Evolutionary conservation across 64 coral and sea anemone genomes (phyloP).

Genomic region (Exaiptasia diaphana): DNA sequence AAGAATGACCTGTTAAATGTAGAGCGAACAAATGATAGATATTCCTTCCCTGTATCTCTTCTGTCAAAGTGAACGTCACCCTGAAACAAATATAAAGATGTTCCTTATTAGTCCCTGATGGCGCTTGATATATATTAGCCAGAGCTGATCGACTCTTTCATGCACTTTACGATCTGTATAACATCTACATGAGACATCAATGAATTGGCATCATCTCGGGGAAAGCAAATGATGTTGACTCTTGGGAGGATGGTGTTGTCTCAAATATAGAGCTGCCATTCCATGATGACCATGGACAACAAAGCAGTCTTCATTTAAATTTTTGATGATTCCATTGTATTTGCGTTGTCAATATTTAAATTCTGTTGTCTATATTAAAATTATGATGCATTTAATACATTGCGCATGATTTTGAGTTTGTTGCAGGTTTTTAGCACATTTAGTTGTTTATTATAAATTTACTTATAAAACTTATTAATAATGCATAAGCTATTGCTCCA

Average conservation of each 20-base stretch:
- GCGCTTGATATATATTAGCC: neutral
- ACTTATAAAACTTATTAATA: too few relatives aligned
- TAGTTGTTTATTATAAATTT: too few relatives aligned
- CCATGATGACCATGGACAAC: too few relatives aligned
- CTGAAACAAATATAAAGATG: neutral
- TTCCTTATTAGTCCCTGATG: too few relatives aligned
- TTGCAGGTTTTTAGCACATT: too few relatives aligned
- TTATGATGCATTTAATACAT: too few relatives aligned
- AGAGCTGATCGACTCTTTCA: neutral
- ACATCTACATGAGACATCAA: neutral
- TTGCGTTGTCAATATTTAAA: too few relatives aligned
- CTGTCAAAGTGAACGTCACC: constrained; percentile 90
- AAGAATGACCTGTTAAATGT: constrained; percentile 95
- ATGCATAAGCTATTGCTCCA: too few relatives aligned
- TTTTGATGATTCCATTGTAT: too few relatives aligned
- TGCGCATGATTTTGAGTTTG: too few relatives aligned
- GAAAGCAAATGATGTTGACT: neutral
- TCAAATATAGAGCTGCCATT: neutral
- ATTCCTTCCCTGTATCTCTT: constrained; percentile 41
- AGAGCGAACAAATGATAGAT: constrained; percentile 79
- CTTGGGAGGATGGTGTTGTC: neutral
- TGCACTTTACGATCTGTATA: neutral
- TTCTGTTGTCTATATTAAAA: too few relatives aligned
- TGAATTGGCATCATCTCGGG: neutral
- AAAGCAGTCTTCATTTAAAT: too few relatives aligned